Conservation (phyloP, 2,888 invertebrate genomes). For the Tipula helvola region DNA sequence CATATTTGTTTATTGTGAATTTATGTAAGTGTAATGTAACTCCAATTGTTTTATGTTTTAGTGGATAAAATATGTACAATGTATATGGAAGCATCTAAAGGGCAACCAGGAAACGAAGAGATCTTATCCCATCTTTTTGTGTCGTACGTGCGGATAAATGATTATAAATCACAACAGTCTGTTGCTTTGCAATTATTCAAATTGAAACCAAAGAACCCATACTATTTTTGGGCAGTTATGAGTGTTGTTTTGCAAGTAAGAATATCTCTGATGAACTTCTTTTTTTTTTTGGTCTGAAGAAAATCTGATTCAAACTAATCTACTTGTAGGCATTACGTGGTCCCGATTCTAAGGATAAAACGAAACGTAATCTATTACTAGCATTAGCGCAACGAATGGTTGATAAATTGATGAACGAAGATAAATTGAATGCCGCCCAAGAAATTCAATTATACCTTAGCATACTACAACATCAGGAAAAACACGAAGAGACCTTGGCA, state of each 20-base stretch:
- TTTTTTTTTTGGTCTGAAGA: background rate
- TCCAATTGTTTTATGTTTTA: conserved; percentile 30
- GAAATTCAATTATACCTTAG: conserved; percentile 85
- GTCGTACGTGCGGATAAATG: conserved; percentile 82
- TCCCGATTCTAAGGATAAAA: conserved; percentile 37
- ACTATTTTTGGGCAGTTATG: conserved; percentile 98
- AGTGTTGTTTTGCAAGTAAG: conserved; percentile 84
- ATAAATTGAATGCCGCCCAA: conserved; percentile 85
- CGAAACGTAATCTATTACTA: conserved; percentile 57
- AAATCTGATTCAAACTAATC: conserved; percentile 6
- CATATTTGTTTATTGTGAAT: background rate
- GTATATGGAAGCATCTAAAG: conserved; percentile 79
- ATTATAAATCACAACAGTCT: conserved; percentile 82
- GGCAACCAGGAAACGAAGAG: conserved; percentile 81
- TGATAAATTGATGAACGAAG: conserved; percentile 72
- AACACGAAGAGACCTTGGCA: conserved; percentile 67
- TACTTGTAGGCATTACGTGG: conserved; percentile 34
- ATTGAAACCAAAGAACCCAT: conserved; percentile 84
- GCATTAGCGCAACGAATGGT: conserved; percentile 91
- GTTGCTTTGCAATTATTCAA: conserved; percentile 85
- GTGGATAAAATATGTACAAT: conserved; percentile 80
- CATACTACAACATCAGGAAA: conserved; percentile 68
- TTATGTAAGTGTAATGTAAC: background rate
- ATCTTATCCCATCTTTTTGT: conserved; percentile 89
- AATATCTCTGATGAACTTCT: background rate